Evolutionary conservation across 2,113 vertebrate genomes (phyloP).

Genomic region (Leptobrachium leishanense): DNA sequence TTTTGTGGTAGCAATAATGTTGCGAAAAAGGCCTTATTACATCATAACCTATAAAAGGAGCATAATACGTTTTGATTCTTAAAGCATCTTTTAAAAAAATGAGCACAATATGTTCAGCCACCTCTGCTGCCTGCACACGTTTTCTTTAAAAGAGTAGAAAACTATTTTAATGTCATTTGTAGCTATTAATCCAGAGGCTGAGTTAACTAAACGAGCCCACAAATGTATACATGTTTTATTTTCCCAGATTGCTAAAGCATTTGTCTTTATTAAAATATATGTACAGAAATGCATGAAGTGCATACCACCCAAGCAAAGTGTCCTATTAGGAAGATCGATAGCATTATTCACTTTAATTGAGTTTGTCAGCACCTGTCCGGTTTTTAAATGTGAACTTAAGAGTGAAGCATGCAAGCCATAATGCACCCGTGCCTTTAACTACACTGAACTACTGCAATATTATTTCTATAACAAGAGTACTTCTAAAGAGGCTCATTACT

Average conservation of each 20-base stretch:
- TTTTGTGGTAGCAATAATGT: no score
- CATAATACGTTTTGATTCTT: no score
- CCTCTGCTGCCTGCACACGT: no score
- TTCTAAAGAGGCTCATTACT: conserved; percentile 89
- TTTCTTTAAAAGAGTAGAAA: no score
- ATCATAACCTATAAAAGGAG: no score
- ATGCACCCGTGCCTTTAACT: conserved; percentile 75
- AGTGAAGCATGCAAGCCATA: conserved; percentile 64
- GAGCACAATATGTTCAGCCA: no score
- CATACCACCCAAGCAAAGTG: conserved; percentile 78
- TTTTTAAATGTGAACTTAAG: conserved; percentile 59
- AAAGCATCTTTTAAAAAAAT: no score
- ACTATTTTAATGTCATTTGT: no score
- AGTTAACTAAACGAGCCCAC: no score
- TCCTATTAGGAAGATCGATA: conserved; percentile 83
- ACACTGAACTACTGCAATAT: conserved; percentile 75
- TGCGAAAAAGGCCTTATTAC: no score
- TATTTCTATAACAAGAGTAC: conserved; percentile 82
- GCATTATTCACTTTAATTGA: conserved; percentile 74
- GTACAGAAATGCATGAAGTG: conserved; percentile 79
- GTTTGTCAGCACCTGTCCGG: conserved; percentile 76
- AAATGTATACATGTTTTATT: not conserved
- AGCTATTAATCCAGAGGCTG: no score
- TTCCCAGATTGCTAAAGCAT: conserved; percentile 37
- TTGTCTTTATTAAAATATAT: conserved; percentile 77